Evolutionary conservation across 2,888 invertebrate genomes (phyloP), one percentile per base, ranked within the genome.

Genomic region (Mythimna lalbum): DNA sequence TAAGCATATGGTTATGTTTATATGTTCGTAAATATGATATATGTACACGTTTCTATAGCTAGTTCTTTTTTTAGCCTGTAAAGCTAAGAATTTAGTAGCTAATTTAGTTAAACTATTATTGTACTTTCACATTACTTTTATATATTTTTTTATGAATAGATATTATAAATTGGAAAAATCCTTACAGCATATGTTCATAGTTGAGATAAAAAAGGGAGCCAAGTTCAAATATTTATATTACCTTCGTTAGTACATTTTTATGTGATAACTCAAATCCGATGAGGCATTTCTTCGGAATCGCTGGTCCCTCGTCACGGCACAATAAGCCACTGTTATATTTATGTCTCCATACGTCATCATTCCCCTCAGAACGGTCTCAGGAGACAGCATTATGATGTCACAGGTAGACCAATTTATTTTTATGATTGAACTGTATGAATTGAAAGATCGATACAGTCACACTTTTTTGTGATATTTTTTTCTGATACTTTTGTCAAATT

Each of bases 371-470:
- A 71, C 56, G 77, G 87, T 90, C 93, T 89, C 91, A 56, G 55
- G 93, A 91, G 94, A 90, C 86, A 76, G 90, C 83, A 93, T 95
- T 94, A 93, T 86, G 89, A 83, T 88, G 90, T 90, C 91, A 90
- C 92, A 93, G 93, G 91, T 91, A 92, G 88, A 87, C 89, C 93
- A 93, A 93, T 94, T 93, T 93, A 91, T 93, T 93, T 93, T 94
- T 94, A 94, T 90, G 91, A 90, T 90, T 88, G 84, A 85, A 86
- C 86, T 87, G 85, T 85, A 67, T 52, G 36, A 63, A 68, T 19
- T 63, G 50, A 64, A 62, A 56, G 57, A 83, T 80, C 49, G 56
- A 61, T 64, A 50, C 9, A 23, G 9, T 19, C 3, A 27, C 31
- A 36, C 19, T 52, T 65, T 55, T 12, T 60, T 50, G 21, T 21